Conservation (phyloP, 2,888 invertebrate species). For the Tholera decimalis region DNA sequence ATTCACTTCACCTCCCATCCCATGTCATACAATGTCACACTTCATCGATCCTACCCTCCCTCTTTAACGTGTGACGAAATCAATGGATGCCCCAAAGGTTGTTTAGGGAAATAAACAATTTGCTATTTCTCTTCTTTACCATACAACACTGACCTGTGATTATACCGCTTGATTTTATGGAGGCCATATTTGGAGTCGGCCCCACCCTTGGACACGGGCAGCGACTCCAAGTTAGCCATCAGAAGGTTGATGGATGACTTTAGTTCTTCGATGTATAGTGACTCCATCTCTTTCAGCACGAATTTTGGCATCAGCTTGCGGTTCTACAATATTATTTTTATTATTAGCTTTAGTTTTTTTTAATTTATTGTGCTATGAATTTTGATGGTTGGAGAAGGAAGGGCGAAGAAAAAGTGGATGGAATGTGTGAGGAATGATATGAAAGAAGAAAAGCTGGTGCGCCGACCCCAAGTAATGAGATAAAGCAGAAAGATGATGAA, state of each 20-base stretch:
- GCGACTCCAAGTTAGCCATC: constrained; percentile 99
- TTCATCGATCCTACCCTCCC: too few relatives aligned
- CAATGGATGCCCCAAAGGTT: too few relatives aligned
- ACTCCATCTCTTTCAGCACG: constrained; percentile 99
- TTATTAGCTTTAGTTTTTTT: not conserved
- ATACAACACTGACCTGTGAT: constrained; percentile 95
- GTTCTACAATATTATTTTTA: constrained; percentile 92
- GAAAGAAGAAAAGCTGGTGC: too few relatives aligned
- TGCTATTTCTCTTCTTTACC: not conserved
- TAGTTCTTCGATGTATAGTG: constrained; percentile 99
- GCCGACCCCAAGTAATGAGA: too few relatives aligned
- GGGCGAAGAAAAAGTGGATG: too few relatives aligned
- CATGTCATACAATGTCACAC: too few relatives aligned
- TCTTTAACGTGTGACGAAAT: too few relatives aligned
- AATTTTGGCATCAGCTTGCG: constrained; percentile 99
- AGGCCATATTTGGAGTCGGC: constrained; percentile 99
- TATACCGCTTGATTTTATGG: constrained; percentile 99
- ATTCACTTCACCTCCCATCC: too few relatives aligned
- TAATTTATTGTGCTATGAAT: not conserved
- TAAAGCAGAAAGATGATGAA: too few relatives aligned
- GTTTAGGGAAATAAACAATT: too few relatives aligned
- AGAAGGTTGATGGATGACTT: constrained; percentile 99
- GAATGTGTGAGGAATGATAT: too few relatives aligned
- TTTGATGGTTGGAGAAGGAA: too few relatives aligned
- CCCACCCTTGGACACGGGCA: constrained; percentile 99